Evolutionary conservation across 2,797 vertebrate species (phyloP).

Genomic region (Hypotaenidia okinawae): DNA sequence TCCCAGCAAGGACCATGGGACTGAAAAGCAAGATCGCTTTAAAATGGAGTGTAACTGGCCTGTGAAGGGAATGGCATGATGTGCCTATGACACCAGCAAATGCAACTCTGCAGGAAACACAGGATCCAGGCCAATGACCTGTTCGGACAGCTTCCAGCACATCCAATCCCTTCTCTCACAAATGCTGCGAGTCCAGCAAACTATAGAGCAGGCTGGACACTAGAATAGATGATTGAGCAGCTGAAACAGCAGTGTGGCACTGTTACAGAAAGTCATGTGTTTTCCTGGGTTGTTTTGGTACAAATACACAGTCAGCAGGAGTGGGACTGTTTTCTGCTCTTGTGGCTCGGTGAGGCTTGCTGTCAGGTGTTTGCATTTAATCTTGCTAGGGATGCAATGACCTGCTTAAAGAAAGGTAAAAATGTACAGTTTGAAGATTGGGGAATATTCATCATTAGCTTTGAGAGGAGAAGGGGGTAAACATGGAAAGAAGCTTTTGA

Average conservation of each 20-base stretch:
- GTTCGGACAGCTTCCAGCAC: slow-evolving; percentile 34
- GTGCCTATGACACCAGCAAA: slow-evolving; percentile 30
- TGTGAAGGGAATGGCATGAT: background rate
- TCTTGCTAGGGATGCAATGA: background rate
- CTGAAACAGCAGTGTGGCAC: background rate
- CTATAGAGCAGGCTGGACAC: background rate
- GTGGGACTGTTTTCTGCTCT: background rate
- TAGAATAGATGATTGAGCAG: slow-evolving; percentile 47
- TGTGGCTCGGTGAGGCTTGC: background rate
- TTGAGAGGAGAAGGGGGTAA: background rate
- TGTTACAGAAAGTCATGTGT: slow-evolving; percentile 22
- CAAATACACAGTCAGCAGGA: slow-evolving; percentile 53
- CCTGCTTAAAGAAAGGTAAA: background rate
- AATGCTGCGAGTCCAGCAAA: slow-evolving; percentile 25
- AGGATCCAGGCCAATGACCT: slow-evolving; percentile 20
- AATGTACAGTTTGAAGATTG: background rate
- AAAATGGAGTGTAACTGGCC: background rate
- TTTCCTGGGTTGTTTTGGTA: slow-evolving; percentile 20
- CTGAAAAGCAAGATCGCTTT: background rate
- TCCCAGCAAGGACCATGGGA: background rate
- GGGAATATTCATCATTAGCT: background rate
- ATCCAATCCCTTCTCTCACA: slow-evolving; percentile 29
- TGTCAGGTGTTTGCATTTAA: background rate
- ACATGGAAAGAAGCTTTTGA: background rate
- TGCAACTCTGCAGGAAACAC: slow-evolving; percentile 19